Percentiles rank a stretch among this genome's conserved stretches.
Evolutionary conservation across 1,140 invertebrate species (phyloP).

Genomic region (Drosophila nannoptera): DNA sequence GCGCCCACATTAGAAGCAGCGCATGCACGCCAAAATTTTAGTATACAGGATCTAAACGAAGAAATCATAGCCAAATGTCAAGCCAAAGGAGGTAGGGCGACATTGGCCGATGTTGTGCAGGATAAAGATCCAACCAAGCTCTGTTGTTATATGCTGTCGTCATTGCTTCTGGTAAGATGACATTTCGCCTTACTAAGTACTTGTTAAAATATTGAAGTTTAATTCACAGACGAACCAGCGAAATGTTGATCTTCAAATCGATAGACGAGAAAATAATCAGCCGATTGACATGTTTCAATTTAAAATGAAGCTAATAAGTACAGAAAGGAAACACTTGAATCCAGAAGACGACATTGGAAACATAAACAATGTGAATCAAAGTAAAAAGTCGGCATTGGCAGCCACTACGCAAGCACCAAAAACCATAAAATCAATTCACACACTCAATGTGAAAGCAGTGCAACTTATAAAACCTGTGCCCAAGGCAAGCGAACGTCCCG

Average conservation of each 20-base stretch:
- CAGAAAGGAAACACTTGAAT: conserved; percentile 37
- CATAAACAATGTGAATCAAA: conserved; percentile 12
- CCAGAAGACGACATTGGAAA: conserved; percentile 66
- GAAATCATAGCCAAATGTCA: conserved; percentile 61
- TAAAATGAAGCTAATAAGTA: conserved; percentile 47
- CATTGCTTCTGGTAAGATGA: conserved; percentile 58
- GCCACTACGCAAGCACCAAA: not conserved
- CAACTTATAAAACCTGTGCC: conserved; percentile 58
- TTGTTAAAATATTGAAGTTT: not conserved
- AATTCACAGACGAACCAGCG: conserved; percentile 41
- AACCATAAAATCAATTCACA: conserved; percentile 2
- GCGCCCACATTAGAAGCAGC: conserved; percentile 63
- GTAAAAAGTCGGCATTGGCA: not conserved
- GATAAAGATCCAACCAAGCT: conserved; percentile 55
- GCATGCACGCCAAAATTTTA: conserved; percentile 70
- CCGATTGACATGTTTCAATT: conserved; percentile 42
- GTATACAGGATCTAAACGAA: conserved; percentile 61
- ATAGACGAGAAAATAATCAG: conserved; percentile 28
- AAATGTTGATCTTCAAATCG: conserved; percentile 21
- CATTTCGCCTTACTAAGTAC: not conserved
- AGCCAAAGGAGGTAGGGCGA: conserved; percentile 30
- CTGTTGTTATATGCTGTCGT: conserved; percentile 68
- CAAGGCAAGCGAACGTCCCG: conserved; percentile 32
- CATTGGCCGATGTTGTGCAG: conserved; percentile 55
- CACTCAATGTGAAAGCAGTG: conserved; percentile 50